These are phyloP conservation scores for Hirtodrosophila histrioides DNA, from an alignment of 2,888 invertebrate genomes.

Conservation along the genomic window DNA sequence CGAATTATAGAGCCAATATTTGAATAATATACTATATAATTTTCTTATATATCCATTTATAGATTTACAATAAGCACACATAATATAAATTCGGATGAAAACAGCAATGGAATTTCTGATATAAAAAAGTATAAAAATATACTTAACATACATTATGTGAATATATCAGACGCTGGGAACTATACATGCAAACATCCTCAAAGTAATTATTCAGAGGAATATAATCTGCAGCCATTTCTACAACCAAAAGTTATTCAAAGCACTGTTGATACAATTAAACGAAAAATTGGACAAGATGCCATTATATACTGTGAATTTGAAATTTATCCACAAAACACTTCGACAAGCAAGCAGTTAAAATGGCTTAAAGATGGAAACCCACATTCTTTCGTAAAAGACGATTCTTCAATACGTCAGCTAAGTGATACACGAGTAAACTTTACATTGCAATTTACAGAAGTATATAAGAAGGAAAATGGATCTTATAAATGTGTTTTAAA, in stretches of 20 bases:
- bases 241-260: conserved; percentile 83
- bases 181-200: conserved; percentile 86
- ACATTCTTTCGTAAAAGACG: conserved; percentile 82
- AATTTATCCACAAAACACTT: conserved; percentile 86
- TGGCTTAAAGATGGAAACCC: conserved; percentile 86
- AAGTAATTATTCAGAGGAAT: conserved; percentile 71
- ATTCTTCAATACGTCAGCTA: conserved; percentile 82
- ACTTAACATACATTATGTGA: conserved; percentile 86
- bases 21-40: neutral
- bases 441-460: conserved; percentile 86
- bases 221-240: conserved; percentile 81
- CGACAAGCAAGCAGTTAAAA: conserved; percentile 75
- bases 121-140: conserved; percentile 79
- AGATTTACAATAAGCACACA: conserved; percentile 58
- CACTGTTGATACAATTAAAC: conserved; percentile 84
- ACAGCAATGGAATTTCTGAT: conserved; percentile 31
- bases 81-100: conserved; percentile 35
- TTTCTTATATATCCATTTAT: conserved; percentile 18
- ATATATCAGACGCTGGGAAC: conserved; percentile 86
- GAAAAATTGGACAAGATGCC: conserved; percentile 85
- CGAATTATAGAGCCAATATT: no score
- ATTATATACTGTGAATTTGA: conserved; percentile 86
- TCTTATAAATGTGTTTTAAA: conserved; percentile 87
- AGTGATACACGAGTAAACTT: conserved; percentile 87
- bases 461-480: conserved; percentile 90